Evolutionary conservation across 1,140 invertebrate genomes (phyloP).

Genomic region (Glossosoma conforme): DNA sequence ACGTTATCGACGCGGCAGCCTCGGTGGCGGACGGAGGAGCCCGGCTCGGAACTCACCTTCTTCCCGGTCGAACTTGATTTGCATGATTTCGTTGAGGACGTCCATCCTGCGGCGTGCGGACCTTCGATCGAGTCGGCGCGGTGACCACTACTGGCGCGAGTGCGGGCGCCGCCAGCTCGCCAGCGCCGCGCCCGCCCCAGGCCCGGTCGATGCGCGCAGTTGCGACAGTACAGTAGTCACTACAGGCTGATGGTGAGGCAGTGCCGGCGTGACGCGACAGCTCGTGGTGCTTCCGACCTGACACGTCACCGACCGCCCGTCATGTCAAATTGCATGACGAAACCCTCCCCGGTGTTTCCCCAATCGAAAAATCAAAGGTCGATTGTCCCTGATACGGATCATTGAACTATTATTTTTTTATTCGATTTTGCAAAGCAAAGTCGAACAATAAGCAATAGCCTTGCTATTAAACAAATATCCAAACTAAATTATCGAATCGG

Average conservation of each 20-base stretch:
- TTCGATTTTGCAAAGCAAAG: no score
- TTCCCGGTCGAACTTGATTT: conserved; percentile 11
- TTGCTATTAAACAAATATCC: no score
- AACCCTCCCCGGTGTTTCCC: no score
- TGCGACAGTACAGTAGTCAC: conserved; percentile 27
- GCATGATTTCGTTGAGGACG: conserved; percentile 11
- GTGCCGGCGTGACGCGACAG: no score
- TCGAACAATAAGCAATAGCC: no score
- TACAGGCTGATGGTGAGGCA: conserved; percentile 4
- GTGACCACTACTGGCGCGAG: conserved; percentile 13
- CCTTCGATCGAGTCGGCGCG: conserved; percentile 13
- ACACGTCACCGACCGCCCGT: no score
- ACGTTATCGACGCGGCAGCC: neutral
- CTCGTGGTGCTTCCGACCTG: no score
- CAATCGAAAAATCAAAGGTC: no score
- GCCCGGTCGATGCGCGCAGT: conserved; percentile 37
- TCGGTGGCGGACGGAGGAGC: neutral
- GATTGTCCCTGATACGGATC: no score
- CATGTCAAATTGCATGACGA: no score
- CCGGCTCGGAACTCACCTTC: conserved; percentile 11
- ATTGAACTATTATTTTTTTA: no score
- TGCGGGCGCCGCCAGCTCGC: conserved; percentile 20
- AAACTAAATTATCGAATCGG: no score
- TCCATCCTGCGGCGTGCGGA: conserved; percentile 16
- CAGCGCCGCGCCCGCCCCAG: conserved; percentile 30